These are phyloP conservation scores for Terrapene triunguis DNA, from an alignment of 2,113 vertebrate species.

Conservation along the genomic window DNA sequence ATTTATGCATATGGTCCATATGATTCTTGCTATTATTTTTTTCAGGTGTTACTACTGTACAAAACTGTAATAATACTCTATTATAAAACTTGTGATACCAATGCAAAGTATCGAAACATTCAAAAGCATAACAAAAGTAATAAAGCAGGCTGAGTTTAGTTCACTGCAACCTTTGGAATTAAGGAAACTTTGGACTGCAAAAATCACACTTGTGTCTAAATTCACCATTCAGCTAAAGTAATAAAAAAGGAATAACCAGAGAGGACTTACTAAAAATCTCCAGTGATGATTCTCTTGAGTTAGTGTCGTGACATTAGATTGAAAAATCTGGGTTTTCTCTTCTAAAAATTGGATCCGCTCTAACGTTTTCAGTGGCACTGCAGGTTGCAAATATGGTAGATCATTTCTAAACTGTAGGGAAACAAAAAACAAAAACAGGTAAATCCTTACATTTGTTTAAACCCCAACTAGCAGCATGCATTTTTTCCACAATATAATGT, in stretches of 20 bases:
- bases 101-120: not conserved
- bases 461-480: not conserved
- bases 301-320: constrained; percentile 66
- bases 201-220: not conserved
- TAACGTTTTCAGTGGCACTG: constrained; percentile 49
- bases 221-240: not conserved
- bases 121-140: not conserved
- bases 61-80: not conserved
- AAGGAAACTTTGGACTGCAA: fast-evolving
- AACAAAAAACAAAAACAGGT: not conserved
- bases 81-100: not conserved
- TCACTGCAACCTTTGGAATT: not conserved
- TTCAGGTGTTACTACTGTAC: fast-evolving
- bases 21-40: fast-evolving
- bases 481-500: not conserved
- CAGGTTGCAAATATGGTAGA: constrained; percentile 68
- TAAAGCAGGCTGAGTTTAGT: not conserved
- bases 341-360: constrained; percentile 72
- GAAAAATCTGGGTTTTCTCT: constrained; percentile 48
- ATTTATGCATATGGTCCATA: not conserved
- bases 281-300: constrained; percentile 66
- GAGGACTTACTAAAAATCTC: constrained; percentile 80
- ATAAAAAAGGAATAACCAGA: not conserved
- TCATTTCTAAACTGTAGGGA: constrained; percentile 82
- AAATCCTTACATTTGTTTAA: not conserved